These are phyloP conservation scores for Setipinna tenuifilis DNA, from an alignment of 2,797 vertebrate species.

Conservation along the genomic window DNA sequence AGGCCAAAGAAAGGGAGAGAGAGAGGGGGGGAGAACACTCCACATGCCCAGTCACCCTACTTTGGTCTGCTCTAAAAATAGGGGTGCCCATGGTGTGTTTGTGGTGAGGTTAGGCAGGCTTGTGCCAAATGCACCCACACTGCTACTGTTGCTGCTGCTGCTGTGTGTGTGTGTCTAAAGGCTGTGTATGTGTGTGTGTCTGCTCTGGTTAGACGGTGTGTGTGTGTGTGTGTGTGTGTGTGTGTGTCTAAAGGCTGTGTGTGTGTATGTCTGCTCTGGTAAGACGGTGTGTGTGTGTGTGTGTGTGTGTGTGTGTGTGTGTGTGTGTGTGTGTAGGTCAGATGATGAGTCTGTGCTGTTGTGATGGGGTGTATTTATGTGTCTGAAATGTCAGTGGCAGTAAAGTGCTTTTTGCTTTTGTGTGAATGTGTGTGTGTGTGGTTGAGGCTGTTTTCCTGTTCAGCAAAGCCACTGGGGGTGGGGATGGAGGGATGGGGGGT, in stretches of 20 bases:
- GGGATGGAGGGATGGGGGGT: not conserved
- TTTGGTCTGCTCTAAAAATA: constrained; percentile 23
- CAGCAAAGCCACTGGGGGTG: not conserved
- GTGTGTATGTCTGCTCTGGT: not conserved
- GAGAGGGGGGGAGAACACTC: not conserved
- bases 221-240: not conserved
- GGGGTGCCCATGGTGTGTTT: constrained; percentile 18
- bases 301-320: not conserved
- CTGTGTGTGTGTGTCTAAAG: not conserved
- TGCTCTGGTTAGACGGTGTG: not conserved
- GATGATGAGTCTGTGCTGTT: no score
- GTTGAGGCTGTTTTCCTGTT: constrained; percentile 1
- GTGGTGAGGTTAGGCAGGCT: constrained; percentile 22
- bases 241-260: not conserved
- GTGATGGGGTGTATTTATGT: no score
- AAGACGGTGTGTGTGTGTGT: no score
- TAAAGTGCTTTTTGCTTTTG: not conserved
- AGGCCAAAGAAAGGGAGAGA: not conserved
- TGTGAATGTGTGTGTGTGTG: not conserved
- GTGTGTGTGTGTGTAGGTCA: not conserved
- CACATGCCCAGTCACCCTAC: not conserved
- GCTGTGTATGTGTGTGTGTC: not conserved
- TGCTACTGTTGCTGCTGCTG: not conserved
- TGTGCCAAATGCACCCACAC: not conserved
- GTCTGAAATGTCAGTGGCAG: not conserved